Evolutionary conservation across 2,888 invertebrate genomes (phyloP).

Genomic region (Synergus gifuensis): DNA sequence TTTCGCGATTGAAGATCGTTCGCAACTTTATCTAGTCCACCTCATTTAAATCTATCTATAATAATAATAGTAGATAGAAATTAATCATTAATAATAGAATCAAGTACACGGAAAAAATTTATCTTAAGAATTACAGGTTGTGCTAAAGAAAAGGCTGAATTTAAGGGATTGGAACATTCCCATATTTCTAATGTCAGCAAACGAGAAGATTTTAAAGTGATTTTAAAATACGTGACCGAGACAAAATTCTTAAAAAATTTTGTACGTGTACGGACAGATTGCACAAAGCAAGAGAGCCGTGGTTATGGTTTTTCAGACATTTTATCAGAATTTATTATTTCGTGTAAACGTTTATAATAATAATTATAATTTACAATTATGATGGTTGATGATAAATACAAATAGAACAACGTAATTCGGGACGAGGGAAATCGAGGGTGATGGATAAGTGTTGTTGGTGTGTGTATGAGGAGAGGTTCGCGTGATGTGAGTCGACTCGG

Average conservation of each 20-base stretch:
- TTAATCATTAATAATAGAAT: not conserved
- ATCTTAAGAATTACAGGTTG: not conserved
- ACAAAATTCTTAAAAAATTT: constrained; percentile 20
- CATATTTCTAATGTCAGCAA: not conserved
- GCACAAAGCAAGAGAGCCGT: constrained; percentile 45
- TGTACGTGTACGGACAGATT: constrained; percentile 11
- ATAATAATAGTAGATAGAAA: not conserved
- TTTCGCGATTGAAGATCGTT: constrained; percentile 13
- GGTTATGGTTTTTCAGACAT: constrained; percentile 71
- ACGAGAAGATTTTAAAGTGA: no score
- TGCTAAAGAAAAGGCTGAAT: not conserved
- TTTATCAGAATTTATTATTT: constrained; percentile 78
- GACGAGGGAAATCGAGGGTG: constrained; percentile 58
- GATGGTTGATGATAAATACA: constrained; percentile 78
- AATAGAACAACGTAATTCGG: constrained; percentile 77
- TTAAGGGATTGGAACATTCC: not conserved
- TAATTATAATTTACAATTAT: constrained; percentile 78
- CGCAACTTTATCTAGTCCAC: constrained; percentile 4
- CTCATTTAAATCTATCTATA: not conserved
- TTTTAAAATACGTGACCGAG: constrained; percentile 11
- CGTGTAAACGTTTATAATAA: constrained; percentile 78
- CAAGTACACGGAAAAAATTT: constrained; percentile 13
- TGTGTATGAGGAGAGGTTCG: constrained; percentile 41
- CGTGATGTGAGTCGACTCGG: constrained; percentile 44
- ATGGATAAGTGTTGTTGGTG: constrained; percentile 40